A percentile compares a stretch with the other conserved stretches of the same genome.
Conservation (phyloP, 2,797 vertebrate genomes). For the Melopsittacus undulatus region DNA sequence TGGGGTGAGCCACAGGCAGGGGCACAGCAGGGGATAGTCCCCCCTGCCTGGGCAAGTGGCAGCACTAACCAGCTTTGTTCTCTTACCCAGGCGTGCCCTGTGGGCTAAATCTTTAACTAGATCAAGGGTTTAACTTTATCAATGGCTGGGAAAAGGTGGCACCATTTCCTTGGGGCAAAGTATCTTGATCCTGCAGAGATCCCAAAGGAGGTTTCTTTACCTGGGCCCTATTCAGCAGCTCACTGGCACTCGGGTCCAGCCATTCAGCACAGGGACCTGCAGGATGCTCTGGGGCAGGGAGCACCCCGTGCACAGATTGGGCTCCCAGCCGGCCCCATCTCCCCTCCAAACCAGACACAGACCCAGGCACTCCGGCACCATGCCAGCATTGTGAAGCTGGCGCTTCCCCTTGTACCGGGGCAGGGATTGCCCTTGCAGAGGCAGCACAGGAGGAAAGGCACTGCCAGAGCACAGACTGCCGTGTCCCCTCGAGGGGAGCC, state of each 20-base stretch:
- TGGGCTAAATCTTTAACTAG: constrained; percentile 44
- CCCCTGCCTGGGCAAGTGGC: neutral
- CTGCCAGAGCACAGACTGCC: rapidly evolving
- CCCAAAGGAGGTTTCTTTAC: neutral
- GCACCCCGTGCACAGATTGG: neutral
- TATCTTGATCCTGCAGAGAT: neutral
- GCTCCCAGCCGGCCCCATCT: neutral
- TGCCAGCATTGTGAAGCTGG: neutral
- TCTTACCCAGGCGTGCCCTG: neutral
- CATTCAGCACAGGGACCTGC: rapidly evolving
- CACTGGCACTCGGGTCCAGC: rapidly evolving
- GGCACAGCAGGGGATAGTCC: neutral
- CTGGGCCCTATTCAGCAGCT: neutral
- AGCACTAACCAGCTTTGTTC: neutral
- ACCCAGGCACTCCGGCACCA: rapidly evolving
- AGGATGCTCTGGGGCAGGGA: neutral
- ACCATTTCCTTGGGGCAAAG: constrained; percentile 38
- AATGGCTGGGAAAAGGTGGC: constrained; percentile 50
- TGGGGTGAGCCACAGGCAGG: neutral
- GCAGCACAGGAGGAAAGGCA: neutral
- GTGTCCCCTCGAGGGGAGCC: neutral
- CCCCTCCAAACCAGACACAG: neutral
- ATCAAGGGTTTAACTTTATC: constrained; percentile 70
- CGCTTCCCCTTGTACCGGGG: neutral
- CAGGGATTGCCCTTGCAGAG: rapidly evolving